Percentiles rank a stretch among this genome's conserved stretches.
Evolutionary conservation across 2,797 vertebrate genomes (phyloP).

Genomic region (Catostomus latipinnis): DNA sequence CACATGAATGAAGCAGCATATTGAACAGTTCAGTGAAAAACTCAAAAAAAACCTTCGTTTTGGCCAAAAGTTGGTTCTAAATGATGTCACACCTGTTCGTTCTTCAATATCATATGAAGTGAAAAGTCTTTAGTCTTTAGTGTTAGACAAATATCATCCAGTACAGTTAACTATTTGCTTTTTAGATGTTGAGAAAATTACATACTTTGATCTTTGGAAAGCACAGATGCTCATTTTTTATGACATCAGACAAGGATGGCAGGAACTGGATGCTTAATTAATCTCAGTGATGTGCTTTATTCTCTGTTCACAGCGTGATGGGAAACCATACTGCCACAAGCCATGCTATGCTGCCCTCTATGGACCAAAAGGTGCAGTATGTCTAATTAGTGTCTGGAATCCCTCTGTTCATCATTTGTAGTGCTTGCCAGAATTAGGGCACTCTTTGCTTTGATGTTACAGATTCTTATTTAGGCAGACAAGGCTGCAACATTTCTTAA

Average conservation of each 20-base stretch:
- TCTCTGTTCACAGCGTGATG: constrained; percentile 70
- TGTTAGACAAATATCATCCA: neutral
- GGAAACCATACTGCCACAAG: constrained; percentile 77
- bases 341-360: constrained; percentile 57
- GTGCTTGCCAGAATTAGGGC: constrained; percentile 16
- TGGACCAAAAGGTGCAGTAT: constrained; percentile 73
- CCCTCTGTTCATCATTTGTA: neutral
- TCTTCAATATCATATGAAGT: too few relatives aligned
- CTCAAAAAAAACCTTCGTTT: too few relatives aligned
- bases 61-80: too few relatives aligned
- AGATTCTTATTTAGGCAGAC: constrained; percentile 19
- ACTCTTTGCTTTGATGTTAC: constrained; percentile 23
- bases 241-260: neutral
- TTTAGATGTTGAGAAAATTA: constrained; percentile 4
- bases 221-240: neutral
- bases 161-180: constrained; percentile 5
- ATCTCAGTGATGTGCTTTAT: constrained; percentile 31
- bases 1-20: too few relatives aligned
- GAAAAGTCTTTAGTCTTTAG: neutral
- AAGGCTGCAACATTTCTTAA: neutral
- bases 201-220: constrained; percentile 3
- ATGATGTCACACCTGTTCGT: neutral
- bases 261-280: constrained; percentile 14
- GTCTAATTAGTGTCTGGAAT: constrained; percentile 16
- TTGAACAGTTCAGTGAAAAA: too few relatives aligned